Conservation (phyloP, 2,797 vertebrate species). For the Todus mexicanus region DNA sequence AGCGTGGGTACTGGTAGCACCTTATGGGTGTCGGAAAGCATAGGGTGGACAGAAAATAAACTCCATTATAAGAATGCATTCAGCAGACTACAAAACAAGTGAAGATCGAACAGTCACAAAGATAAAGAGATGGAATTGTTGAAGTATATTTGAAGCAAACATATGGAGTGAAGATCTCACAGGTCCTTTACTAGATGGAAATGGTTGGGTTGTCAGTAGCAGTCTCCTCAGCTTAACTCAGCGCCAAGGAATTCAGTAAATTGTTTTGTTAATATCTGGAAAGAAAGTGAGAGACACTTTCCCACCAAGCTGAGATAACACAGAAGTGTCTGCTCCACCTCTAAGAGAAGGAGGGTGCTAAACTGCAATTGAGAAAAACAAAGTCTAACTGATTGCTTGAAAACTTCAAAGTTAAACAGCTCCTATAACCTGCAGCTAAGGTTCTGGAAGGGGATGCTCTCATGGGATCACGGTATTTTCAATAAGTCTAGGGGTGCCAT, state of each 20-base stretch:
- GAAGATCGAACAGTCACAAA: background rate
- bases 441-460: background rate
- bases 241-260: background rate
- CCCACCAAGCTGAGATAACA: constrained; percentile 37
- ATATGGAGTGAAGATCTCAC: background rate
- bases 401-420: background rate
- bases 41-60: background rate
- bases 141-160: background rate
- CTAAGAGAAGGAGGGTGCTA: background rate
- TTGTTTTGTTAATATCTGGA: background rate
- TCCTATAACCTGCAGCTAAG: background rate
- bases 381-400: background rate
- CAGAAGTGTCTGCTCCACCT: background rate
- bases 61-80: background rate
- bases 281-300: background rate
- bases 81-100: background rate
- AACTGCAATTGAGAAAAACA: background rate
- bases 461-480: background rate
- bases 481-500: background rate
- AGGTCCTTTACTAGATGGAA: background rate
- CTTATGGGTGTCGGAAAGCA: background rate
- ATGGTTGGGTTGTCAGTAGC: background rate
- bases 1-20: background rate
- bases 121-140: background rate
- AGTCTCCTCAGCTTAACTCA: background rate